These are phyloP conservation scores for Uropsilus gracilis DNA, from an alignment of 2,113 vertebrate species.

Conservation along the genomic window DNA sequence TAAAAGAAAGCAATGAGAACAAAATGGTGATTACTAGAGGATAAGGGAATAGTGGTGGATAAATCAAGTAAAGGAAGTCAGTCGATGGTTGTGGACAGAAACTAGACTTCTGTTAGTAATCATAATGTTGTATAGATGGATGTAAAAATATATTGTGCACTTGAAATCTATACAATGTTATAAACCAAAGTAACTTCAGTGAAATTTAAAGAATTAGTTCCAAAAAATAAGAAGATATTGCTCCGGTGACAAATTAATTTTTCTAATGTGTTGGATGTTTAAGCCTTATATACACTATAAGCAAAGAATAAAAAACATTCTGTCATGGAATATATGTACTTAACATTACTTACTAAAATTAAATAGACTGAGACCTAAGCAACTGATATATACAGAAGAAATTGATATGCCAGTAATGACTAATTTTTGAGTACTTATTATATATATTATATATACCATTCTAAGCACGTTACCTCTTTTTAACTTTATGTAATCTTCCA, in stretches of 20 bases:
- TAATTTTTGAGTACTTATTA: background rate
- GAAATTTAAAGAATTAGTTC: too few relatives aligned
- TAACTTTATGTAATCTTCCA: background rate
- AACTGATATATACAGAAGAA: background rate
- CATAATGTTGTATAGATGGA: too few relatives aligned
- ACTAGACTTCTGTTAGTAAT: too few relatives aligned
- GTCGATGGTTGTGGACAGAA: too few relatives aligned
- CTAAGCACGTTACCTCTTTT: background rate
- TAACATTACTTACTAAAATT: background rate
- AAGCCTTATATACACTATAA: background rate
- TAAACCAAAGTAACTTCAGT: too few relatives aligned
- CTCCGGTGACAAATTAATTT: background rate
- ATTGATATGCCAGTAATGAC: background rate
- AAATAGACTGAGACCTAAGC: background rate
- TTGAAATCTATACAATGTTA: too few relatives aligned
- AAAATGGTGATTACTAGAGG: too few relatives aligned
- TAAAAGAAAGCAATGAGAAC: background rate
- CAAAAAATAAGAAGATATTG: background rate
- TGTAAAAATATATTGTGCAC: too few relatives aligned
- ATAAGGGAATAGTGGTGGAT: too few relatives aligned
- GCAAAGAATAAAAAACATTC: background rate
- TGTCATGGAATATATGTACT: background rate
- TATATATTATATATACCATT: background rate
- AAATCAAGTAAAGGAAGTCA: too few relatives aligned
- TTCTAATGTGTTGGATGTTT: background rate